phyloP scores from a whole-genome alignment of 2,113 vertebrate species.

The Equus quagga region DNA sequence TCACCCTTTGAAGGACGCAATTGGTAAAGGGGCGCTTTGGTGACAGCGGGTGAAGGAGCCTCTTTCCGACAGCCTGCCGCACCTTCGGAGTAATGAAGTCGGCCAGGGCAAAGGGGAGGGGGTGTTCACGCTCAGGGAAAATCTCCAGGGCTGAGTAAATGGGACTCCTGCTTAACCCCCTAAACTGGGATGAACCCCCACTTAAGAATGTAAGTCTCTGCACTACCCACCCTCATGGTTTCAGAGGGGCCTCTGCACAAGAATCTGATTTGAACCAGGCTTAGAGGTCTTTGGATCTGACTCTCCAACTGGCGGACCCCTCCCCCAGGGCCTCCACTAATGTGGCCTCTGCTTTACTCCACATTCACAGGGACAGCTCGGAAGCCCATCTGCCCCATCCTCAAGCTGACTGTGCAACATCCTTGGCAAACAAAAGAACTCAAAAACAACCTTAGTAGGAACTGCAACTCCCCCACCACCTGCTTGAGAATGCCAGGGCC shows the following conservation, averaged over 20 bases:
- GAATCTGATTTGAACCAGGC: neutral
- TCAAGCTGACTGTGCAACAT: neutral
- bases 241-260: neutral
- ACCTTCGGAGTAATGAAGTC: neutral
- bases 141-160: neutral
- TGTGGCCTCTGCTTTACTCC: neutral
- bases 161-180: neutral
- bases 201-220: neutral
- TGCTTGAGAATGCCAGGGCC: neutral
- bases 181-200: neutral
- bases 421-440: constrained; percentile 1
- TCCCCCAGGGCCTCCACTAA: neutral
- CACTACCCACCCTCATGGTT: neutral
- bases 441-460: neutral
- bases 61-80: neutral
- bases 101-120: neutral
- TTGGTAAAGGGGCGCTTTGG: neutral
- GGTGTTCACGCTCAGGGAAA: neutral
- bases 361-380: neutral
- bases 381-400: neutral
- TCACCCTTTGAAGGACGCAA: neutral
- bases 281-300: neutral
- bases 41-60: neutral
- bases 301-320: neutral
- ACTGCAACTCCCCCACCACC: neutral